A percentile compares a stretch with the other conserved stretches of the same genome.
phyloP scores from a whole-genome alignment of 2,113 vertebrate species.

The Labrus mixtus region DNA sequence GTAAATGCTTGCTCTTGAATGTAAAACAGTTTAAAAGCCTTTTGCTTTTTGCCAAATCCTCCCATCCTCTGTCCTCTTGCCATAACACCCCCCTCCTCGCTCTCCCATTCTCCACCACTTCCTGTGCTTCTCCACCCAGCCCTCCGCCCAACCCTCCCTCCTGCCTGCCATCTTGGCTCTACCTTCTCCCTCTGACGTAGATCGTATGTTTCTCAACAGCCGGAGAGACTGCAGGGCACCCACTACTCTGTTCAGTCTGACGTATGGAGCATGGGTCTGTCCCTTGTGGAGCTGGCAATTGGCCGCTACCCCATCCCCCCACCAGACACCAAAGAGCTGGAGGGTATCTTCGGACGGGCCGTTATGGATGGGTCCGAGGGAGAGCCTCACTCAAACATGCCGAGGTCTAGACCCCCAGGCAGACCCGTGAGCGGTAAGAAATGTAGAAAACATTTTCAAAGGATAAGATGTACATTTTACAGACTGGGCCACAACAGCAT shows the following conservation, averaged over 20 bases:
- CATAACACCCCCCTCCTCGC: conserved; percentile 39
- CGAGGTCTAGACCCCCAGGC: conserved; percentile 91
- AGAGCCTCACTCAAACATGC: conserved; percentile 88
- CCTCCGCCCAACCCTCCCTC: conserved; percentile 39
- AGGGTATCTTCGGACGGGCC: conserved; percentile 92
- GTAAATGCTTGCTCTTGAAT: conserved; percentile 34
- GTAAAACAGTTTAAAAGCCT: conserved; percentile 28
- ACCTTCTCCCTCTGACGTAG: conserved; percentile 71
- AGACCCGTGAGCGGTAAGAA: conserved; percentile 91
- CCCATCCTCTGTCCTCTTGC: conserved; percentile 67
- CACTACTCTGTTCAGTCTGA: conserved; percentile 99
- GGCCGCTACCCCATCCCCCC: conserved; percentile 98
- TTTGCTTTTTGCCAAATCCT: conserved; percentile 56
- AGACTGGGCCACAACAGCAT: no score
- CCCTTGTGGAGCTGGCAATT: conserved; percentile 95
- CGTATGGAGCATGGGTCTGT: conserved; percentile 99
- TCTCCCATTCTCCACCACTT: conserved; percentile 44
- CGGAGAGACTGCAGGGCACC: conserved; percentile 97
- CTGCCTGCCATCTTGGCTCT: conserved; percentile 67
- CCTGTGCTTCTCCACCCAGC: conserved; percentile 32
- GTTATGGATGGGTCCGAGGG: conserved; percentile 88
- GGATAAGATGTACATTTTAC: neutral
- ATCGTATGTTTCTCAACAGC: conserved; percentile 84
- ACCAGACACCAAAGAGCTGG: conserved; percentile 95
- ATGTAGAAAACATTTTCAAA: conserved; percentile 5